Conservation (phyloP, 2,797 vertebrate genomes). For the Thunnus albacares region DNA sequence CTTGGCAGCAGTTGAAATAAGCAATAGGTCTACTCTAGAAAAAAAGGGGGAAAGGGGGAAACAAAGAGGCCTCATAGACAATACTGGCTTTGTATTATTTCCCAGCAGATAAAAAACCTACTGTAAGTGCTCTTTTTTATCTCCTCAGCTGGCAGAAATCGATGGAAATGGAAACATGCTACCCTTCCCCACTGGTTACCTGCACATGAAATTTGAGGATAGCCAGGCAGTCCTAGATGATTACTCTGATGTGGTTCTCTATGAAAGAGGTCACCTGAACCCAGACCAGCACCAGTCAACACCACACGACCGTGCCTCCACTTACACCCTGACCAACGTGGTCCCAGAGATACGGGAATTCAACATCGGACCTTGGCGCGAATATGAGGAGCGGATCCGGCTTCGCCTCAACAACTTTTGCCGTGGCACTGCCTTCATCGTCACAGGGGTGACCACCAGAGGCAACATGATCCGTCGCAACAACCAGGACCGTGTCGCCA, state of each 20-base stretch:
- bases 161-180: constrained; percentile 85
- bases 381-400: constrained; percentile 76
- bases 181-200: constrained; percentile 81
- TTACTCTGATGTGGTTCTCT: constrained; percentile 81
- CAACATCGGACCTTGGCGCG: constrained; percentile 79
- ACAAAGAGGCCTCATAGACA: background rate
- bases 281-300: constrained; percentile 83
- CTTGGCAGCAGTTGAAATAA: background rate
- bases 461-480: constrained; percentile 81
- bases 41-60: background rate
- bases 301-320: constrained; percentile 78
- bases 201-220: constrained; percentile 86
- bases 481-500: constrained; percentile 83
- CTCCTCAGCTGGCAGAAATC: constrained; percentile 77
- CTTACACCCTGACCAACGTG: constrained; percentile 83
- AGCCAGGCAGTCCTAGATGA: constrained; percentile 82
- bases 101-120: background rate
- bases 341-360: constrained; percentile 82
- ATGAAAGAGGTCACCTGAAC: constrained; percentile 82
- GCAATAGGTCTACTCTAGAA: background rate
- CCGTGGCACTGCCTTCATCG: constrained; percentile 75
- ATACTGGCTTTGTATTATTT: constrained; percentile 10
- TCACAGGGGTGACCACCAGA: constrained; percentile 81
- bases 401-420: constrained; percentile 84
- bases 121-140: constrained; percentile 20